Base-by-base conservation (phyloP, 2,113 vertebrate genomes). In the Propithecus coquereli region DNA sequence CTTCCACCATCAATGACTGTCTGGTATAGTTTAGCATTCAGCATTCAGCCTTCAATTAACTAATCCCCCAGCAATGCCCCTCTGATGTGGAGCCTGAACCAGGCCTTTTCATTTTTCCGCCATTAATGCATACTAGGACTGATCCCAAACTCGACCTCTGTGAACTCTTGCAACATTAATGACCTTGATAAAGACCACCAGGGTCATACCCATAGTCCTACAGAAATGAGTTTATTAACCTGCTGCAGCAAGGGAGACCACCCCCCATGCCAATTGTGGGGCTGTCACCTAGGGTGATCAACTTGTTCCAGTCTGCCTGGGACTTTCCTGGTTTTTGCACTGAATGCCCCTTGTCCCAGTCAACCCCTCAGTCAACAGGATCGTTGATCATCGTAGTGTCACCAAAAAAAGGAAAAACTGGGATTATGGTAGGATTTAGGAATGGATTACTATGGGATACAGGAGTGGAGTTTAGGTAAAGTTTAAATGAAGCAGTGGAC, bases 161-260 rank as follows among this genome's bases (percentile, higher is more conserved):
- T 88, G 84, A 93, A 91, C 66, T 45, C n/a, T 80, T 93, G 47
- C 47, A 84, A 93, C 63, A 66, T 94, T 52, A 93, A 93, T 83
- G 37, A 83, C 40, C 61, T 82, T 90, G 30, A 93, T 47, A 77
- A 86, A 93, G 63, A 68, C 52, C 32, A 59, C 59, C 30, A 90
- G 43, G 40, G 37, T 81, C 80, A 65, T 16, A 68, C 50, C 47
- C 47, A 59, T 66, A 87, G 27, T 81, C 20, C 1, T 16, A 87
- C 11, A 52, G 23, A 93, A 71, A 52, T 80, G 40, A 77, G n/a
- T 47, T 94, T 77, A 54, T 54, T 95, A 91, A 91, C 77, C 77
- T 87, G 81, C n/a, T 82, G 57, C 25, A 25, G 34, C 66, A 90
- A 74, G 13, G 88, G 66, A 54, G 50, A 77, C 20, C 66, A 92